Evolutionary conservation across 1,140 invertebrate genomes (phyloP), one percentile per base, ranked within the genome.

Genomic region (Neodiprion fabricii): DNA sequence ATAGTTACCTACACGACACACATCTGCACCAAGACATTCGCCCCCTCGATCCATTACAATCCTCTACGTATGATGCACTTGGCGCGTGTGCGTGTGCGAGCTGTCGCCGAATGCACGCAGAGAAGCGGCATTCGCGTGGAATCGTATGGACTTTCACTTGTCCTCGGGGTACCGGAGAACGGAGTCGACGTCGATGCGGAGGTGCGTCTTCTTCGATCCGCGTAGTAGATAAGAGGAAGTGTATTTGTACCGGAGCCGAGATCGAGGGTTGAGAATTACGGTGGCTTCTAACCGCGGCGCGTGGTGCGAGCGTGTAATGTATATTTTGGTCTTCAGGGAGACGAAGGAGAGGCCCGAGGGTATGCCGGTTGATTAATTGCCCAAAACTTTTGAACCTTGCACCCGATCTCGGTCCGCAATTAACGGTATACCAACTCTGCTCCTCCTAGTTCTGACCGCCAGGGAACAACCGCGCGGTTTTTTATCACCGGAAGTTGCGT

Each of bases 341-440:
- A 40, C 28, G 28, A 40, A 40, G 28, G 28, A 40, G 28, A 40
- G 28, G 28, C 28, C 28, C 28, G 28, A 40, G 28, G 28, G 28
- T 40, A 40, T 40, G 28, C 28, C 5, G 28, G 28, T 5, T 61
- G 53, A 61, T 61, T 61, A 61, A 61, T 61, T 61, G 53, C 53
- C 53, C 9, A 40, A 61, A 61, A 61, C 53, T 61, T 61, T 61
- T 61, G 53, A 61, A 61, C 53, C 53, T 61, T 61, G 53, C 53
- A 61, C 53, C n/a, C 53, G 53, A 61, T 61, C 53, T 61, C 53
- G 11, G 53, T 17, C 53, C 9, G 53, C n/a, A 61, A 61, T 61
- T 61, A 61, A 61, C 53, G 53, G 53, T 61, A 40, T 5, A 40
- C 28, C 28, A 40, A 40, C 28, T 40, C 28, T 40, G 5, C 28